Conservation (phyloP, 2,113 vertebrate species). For the Cheirogaleus medius region DNA sequence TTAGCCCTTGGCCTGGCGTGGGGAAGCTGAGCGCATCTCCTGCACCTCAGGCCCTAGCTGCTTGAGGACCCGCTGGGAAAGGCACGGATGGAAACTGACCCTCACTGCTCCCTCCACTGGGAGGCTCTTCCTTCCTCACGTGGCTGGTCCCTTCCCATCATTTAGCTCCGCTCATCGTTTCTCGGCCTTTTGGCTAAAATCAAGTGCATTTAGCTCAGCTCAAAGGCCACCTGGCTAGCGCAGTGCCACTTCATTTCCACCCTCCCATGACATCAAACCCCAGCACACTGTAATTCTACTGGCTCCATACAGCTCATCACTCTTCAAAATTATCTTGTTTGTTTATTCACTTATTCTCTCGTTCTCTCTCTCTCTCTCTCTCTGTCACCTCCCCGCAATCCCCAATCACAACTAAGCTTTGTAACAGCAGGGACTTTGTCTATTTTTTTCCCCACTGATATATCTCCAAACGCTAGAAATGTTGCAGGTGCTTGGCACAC, state of each 20-base stretch:
- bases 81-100: too few relatives aligned
- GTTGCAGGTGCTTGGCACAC: background rate
- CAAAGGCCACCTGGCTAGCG: background rate
- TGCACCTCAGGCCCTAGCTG: background rate
- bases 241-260: rapidly evolving
- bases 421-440: background rate
- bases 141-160: background rate
- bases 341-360: background rate
- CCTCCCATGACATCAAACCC: background rate
- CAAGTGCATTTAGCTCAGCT: background rate
- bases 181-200: too few relatives aligned
- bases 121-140: background rate
- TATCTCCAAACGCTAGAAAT: background rate
- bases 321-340: background rate
- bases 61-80: background rate
- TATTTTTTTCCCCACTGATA: background rate
- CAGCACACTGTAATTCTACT: background rate
- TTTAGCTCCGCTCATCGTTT: background rate
- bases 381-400: background rate
- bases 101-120: background rate
- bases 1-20: rapidly evolving
- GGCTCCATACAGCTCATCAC: background rate
- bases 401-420: background rate
- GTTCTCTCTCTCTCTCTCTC: background rate
- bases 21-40: background rate